These are phyloP conservation scores for Agonopterix subpropinquella DNA, from an alignment of 2,888 invertebrate genomes.

Conservation along the genomic window DNA sequence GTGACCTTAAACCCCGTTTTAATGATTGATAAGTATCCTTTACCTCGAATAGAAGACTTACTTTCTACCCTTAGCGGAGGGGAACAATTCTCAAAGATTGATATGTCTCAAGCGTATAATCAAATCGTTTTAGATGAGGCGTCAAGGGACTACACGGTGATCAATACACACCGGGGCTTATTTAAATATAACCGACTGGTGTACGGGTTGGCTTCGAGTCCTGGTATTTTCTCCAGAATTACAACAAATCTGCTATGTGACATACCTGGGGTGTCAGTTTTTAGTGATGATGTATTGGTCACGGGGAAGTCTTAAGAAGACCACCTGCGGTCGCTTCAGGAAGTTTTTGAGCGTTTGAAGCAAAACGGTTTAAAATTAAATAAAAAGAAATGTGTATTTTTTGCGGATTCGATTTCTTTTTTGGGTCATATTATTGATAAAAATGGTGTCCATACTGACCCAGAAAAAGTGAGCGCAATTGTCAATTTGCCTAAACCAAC, in stretches of 20 bases:
- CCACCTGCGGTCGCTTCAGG: slow-evolving; percentile 4
- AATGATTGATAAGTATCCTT: no score
- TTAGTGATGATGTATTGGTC: slow-evolving; percentile 14
- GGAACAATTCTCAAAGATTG: no score
- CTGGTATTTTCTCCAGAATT: no score
- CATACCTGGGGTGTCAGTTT: slow-evolving; percentile 11
- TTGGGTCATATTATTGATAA: slow-evolving; percentile 8
- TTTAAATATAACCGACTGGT: no score
- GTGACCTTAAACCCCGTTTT: no score
- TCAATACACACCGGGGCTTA: no score
- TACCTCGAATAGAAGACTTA: no score
- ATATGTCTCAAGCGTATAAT: no score
- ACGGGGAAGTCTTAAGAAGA: slow-evolving; percentile 5
- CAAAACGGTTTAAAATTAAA: slow-evolving; percentile 9
- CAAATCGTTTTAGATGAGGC: no score
- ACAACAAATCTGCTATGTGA: slow-evolving; percentile 8
- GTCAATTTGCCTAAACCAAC: slow-evolving; percentile 4
- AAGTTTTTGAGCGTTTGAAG: slow-evolving; percentile 3
- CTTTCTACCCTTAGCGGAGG: no score
- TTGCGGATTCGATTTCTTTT: slow-evolving; percentile 7
- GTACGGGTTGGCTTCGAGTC: no score
- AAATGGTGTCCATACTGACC: slow-evolving; percentile 2
- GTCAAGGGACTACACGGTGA: no score
- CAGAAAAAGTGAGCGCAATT: slow-evolving; percentile 11
- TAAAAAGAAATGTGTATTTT: neutral